phyloP scores from a whole-genome alignment of 92 coral and sea anemone species.

The Actinernus sp. region DNA sequence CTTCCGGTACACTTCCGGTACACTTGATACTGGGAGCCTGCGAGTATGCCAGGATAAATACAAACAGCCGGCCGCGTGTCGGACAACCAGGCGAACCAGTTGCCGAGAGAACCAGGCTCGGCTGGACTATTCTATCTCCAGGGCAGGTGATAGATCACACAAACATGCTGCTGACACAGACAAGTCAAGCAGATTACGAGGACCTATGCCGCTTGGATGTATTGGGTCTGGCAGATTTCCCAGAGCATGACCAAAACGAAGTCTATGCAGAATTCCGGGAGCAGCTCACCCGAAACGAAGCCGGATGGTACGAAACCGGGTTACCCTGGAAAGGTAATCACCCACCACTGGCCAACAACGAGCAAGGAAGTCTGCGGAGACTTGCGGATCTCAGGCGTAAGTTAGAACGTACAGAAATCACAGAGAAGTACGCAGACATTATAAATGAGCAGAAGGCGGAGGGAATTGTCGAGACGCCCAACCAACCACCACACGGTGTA shows the following conservation, averaged over 20 bases:
- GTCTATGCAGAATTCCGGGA: constrained; percentile 63
- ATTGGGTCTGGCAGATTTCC: constrained; percentile 59
- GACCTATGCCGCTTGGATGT: too few species aligned
- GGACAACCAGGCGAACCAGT: constrained; percentile 68
- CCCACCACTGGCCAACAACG: too few species aligned
- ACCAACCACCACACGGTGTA: constrained; percentile 27
- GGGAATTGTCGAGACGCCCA: constrained; percentile 62
- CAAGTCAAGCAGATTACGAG: constrained; percentile 47
- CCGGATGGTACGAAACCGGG: too few species aligned
- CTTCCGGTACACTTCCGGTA: constrained; percentile 61
- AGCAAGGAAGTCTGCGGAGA: too few species aligned
- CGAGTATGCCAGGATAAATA: constrained; percentile 57
- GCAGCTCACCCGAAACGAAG: constrained; percentile 38
- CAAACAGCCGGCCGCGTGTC: constrained; percentile 52
- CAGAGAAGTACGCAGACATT: constrained; percentile 42
- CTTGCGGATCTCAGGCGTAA: too few species aligned
- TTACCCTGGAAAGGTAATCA: too few species aligned
- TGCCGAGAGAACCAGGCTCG: constrained; percentile 66
- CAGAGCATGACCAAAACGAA: constrained; percentile 32
- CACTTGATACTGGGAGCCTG: constrained; percentile 68
- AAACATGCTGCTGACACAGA: constrained; percentile 46
- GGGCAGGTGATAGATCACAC: constrained; percentile 39
- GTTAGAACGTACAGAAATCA: constrained; percentile 23
- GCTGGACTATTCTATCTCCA: constrained; percentile 76
- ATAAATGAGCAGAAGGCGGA: constrained; percentile 58